Percentiles rank a stretch among this genome's conserved stretches.
Conservation (phyloP, 1,140 invertebrate genomes). For the Drosophila subpulchrella region DNA sequence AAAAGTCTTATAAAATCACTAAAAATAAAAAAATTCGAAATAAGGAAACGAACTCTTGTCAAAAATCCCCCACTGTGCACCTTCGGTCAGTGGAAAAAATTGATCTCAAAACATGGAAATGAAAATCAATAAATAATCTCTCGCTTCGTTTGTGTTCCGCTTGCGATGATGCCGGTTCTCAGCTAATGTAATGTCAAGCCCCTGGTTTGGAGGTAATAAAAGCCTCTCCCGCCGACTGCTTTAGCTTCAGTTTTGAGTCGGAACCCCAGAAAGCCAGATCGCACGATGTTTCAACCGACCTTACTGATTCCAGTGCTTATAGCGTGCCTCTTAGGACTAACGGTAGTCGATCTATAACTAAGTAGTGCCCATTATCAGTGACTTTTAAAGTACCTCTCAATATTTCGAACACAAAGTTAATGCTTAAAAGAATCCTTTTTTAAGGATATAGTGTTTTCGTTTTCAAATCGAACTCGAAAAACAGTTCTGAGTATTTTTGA, state of each 20-base stretch:
- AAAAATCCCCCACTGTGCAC: not conserved
- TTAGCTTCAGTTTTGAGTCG: constrained; percentile 47
- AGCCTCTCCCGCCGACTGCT: constrained; percentile 22
- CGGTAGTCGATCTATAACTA: constrained; percentile 32
- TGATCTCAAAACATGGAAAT: constrained; percentile 16
- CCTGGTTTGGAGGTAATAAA: constrained; percentile 50
- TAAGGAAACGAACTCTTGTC: not conserved
- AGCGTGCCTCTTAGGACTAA: constrained; percentile 21
- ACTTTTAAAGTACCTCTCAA: not conserved
- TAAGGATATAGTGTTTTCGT: not conserved
- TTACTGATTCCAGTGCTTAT: not conserved
- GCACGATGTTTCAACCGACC: constrained; percentile 5
- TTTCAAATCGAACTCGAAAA: not conserved
- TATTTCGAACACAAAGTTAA: no score
- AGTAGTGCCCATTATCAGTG: not conserved
- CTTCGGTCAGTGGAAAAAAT: constrained; percentile 16
- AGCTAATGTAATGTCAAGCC: constrained; percentile 22
- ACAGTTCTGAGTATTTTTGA: no score
- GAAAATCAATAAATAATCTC: constrained; percentile 28
- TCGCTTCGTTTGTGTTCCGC: constrained; percentile 20
- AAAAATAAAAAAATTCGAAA: not conserved
- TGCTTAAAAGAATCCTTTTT: no score
- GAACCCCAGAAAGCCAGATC: not conserved
- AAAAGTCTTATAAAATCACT: not conserved
- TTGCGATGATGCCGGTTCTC: constrained; percentile 21